Base-by-base conservation (phyloP, 1,140 invertebrate genomes). In the Dendrolimus kikuchii region DNA sequence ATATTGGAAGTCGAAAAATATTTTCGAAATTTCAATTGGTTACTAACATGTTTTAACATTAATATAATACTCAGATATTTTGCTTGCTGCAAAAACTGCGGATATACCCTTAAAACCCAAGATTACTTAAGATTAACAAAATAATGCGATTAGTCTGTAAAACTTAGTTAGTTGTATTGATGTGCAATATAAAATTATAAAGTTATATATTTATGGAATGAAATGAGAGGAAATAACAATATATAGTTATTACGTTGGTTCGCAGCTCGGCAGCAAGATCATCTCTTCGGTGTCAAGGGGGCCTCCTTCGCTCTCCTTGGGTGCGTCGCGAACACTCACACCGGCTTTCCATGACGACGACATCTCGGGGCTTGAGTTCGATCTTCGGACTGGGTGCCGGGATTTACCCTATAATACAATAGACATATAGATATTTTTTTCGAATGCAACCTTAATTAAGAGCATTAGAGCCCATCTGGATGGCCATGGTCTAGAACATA, bases 321-420 rank as follows among this genome's bases (percentile, higher is more conserved):
- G 40, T n/a, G 51, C 43, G 42, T 37, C 47, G 55, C 38, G 51
- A 41, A 49, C 47, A 54, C 36, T 49, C 47, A 46, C 49, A 55
- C 23, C 58, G 56, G 91, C 92, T 74, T 94, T 94, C 93, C 93
- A 95, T 66, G 91, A 94, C 5, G 93, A 92, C 60, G 92, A 94
- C 95, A 97, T 96, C 89, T 96, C 95, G 4, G 95, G 95, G 76
- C 94, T 96, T 52, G 95, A 96, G 89, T 96, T 96, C 8, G 94
- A 95, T 50, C 95, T 89, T 4, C 94, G 89, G 45, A 96, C 94
- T 7, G 94, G 94, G 89, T 95, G 94, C 9, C 94, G 88, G 0
- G 91, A 91, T 68, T 87, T 88, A 60, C 79, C 77, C 85, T 86
- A 72, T 10, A 49, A 36, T 6, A 7, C 7, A 8, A 23, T 3